Percentiles rank a stretch among this genome's conserved stretches.
phyloP scores from a whole-genome alignment of 2,888 invertebrate genomes.

The Ophion costatus region DNA sequence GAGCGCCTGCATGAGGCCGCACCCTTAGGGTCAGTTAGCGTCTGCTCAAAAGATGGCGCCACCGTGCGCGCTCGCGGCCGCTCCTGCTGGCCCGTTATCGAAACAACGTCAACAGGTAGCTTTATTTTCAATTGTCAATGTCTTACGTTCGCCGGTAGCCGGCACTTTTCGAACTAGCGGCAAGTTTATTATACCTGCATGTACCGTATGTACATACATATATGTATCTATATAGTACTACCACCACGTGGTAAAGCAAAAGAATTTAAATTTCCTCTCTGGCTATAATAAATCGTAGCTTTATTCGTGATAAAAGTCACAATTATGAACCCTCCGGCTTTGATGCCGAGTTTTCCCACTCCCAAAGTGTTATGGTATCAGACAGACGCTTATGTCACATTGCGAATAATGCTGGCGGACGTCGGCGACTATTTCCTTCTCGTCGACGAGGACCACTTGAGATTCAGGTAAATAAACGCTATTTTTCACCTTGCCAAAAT shows the following conservation, averaged over 20 bases:
- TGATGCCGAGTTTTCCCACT: constrained; percentile 17
- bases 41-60: not conserved
- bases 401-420: constrained; percentile 76
- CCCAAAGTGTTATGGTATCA: constrained; percentile 80
- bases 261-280: too few relatives aligned
- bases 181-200: not conserved
- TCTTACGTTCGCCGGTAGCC: not conserved
- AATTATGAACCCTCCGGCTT: constrained; percentile 40
- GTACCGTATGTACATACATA: not conserved
- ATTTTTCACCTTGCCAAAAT: not conserved
- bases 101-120: constrained; percentile 13
- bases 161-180: not conserved
- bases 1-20: too few relatives aligned
- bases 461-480: constrained; percentile 75
- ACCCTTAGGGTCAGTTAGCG: not conserved
- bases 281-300: not conserved
- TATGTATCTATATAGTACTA: not conserved
- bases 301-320: not conserved
- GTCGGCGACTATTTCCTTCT: constrained; percentile 75
- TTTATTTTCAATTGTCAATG: constrained; percentile 20
- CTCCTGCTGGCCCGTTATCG: not conserved
- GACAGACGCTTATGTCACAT: constrained; percentile 73
- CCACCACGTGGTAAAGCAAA: too few relatives aligned
- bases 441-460: constrained; percentile 73
- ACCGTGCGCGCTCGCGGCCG: constrained; percentile 6